These are phyloP conservation scores for Cyprinodon brontotheroides DNA, from an alignment of 2,113 vertebrate species.

Conservation along the genomic window DNA sequence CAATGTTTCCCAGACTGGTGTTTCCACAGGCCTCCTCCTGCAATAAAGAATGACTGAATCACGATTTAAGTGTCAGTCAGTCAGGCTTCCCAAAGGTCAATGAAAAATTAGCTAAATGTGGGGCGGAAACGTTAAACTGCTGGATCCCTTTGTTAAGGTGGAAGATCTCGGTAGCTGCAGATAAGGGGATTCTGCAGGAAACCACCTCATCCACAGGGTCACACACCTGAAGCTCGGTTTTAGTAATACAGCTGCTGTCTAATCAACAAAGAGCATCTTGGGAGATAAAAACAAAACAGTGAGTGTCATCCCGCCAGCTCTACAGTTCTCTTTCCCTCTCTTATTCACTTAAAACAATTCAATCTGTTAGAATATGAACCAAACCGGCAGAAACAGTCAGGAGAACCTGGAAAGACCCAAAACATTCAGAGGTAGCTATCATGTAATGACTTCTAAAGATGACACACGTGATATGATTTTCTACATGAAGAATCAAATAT, in stretches of 20 bases:
- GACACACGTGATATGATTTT: no score
- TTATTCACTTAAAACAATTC: background rate
- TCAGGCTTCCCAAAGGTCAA: slow-evolving; percentile 78
- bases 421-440: background rate
- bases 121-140: slow-evolving; percentile 29
- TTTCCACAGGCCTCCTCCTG: slow-evolving; percentile 57
- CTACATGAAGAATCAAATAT: no score
- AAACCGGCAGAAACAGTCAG: background rate
- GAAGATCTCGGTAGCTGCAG: background rate
- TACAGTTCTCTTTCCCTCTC: background rate
- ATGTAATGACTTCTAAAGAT: no score
- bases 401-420: background rate
- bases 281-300: background rate
- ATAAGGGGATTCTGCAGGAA: no score
- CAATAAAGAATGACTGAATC: slow-evolving; percentile 68
- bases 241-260: no score
- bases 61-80: slow-evolving; percentile 77
- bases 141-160: background rate
- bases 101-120: slow-evolving; percentile 60
- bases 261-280: background rate
- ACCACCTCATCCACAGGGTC: no score
- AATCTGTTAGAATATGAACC: no score
- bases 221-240: no score
- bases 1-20: slow-evolving; percentile 78
- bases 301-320: no score